Percentiles rank a stretch among this genome's conserved stretches.
Conservation (phyloP, 2,797 vertebrate genomes). For the Gallinago nigripennis region DNA sequence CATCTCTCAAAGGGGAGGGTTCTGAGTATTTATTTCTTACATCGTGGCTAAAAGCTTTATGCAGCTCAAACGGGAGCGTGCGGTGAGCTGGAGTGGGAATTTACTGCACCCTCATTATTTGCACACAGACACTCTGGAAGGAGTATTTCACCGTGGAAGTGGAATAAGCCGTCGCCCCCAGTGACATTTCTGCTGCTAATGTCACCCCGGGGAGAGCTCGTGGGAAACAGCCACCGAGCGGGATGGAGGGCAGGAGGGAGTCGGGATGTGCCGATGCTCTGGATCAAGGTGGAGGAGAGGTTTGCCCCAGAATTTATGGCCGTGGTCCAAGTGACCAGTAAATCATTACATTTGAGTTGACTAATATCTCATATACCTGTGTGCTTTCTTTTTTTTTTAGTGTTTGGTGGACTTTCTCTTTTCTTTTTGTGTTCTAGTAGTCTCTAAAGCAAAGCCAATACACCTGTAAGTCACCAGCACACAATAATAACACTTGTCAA, state of each 20-base stretch:
- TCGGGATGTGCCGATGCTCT: fast-evolving
- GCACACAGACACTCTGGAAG: background rate
- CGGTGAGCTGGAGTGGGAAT: background rate
- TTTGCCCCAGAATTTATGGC: background rate
- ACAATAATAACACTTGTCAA: background rate
- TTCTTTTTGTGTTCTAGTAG: background rate
- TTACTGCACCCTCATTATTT: constrained; percentile 8
- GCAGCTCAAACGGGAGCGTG: background rate
- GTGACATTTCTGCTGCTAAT: constrained; percentile 10
- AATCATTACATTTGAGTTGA: background rate
- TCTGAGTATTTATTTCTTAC: background rate
- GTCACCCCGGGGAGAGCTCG: background rate
- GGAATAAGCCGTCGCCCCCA: background rate
- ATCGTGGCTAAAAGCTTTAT: background rate
- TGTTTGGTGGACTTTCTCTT: background rate
- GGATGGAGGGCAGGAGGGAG: background rate
- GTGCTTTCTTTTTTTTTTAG: background rate
- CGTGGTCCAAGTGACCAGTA: background rate
- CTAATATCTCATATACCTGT: fast-evolving
- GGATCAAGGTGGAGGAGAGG: background rate
- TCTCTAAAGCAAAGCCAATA: background rate
- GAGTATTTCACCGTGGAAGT: constrained; percentile 31
- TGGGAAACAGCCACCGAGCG: background rate
- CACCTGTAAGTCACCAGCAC: background rate
- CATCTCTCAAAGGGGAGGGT: background rate